phyloP scores from a whole-genome alignment of 2,113 vertebrate genomes.

The Tachycineta bicolor region DNA sequence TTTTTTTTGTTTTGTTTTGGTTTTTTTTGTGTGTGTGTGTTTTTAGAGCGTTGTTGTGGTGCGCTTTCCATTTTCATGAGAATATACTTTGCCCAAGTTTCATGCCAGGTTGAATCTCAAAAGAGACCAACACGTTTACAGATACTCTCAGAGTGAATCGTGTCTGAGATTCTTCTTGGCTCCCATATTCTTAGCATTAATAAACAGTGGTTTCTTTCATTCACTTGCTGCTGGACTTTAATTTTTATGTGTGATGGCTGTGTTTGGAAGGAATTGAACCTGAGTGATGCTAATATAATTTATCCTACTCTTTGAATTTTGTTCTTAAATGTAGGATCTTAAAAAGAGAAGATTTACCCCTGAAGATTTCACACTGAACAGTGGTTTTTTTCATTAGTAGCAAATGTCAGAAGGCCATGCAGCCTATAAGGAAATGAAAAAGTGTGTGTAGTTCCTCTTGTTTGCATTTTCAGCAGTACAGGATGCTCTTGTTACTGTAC shows the following conservation, averaged over 20 bases:
- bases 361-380: not conserved
- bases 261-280: not conserved
- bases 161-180: conserved; percentile 6
- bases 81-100: not conserved
- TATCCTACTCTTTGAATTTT: not conserved
- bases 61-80: not conserved
- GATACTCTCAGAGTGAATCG: conserved; percentile 1
- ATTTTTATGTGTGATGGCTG: not conserved
- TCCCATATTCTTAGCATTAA: not conserved
- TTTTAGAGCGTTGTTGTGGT: not conserved
- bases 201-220: conserved; percentile 42
- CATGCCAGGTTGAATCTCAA: not conserved
- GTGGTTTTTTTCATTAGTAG: not conserved
- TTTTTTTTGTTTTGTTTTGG: not conserved
- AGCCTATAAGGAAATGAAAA: not conserved
- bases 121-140: not conserved
- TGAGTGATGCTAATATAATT: not conserved
- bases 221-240: not conserved
- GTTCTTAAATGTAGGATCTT: not conserved
- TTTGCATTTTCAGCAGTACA: not conserved
- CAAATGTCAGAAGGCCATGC: not conserved
- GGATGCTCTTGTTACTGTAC: not conserved
- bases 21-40: no score
- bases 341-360: not conserved
- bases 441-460: not conserved